These are phyloP conservation scores for Deroptyus accipitrinus DNA, from an alignment of 2,113 vertebrate species.

Conservation along the genomic window DNA sequence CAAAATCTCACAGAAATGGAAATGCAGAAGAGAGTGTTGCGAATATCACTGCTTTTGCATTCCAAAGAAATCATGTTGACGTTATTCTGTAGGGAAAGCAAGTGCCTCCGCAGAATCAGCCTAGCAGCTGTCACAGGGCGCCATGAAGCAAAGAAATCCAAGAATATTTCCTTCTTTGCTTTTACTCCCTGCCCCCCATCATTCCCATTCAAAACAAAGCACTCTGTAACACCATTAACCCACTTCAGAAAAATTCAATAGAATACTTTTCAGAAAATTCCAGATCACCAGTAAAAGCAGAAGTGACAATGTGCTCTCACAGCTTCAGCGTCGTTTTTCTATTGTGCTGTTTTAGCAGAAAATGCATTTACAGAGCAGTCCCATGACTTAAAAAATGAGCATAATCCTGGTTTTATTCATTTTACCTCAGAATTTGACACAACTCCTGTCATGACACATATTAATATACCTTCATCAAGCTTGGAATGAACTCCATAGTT, in stretches of 20 bases:
- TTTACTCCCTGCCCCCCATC: accelerated
- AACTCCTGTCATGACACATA: constrained; percentile 43
- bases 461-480: constrained; percentile 33
- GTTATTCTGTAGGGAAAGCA: not conserved
- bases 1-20: not conserved
- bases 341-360: not conserved
- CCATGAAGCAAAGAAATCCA: not conserved
- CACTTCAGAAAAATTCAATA: not conserved
- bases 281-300: not conserved
- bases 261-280: not conserved
- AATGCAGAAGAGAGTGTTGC: not conserved
- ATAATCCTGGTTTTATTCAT: constrained; percentile 21
- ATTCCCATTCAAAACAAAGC: not conserved
- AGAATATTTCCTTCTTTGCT: not conserved
- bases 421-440: constrained; percentile 25
- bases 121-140: not conserved
- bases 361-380: constrained; percentile 1
- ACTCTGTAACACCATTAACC: not conserved
- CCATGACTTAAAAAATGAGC: not conserved
- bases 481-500: constrained; percentile 9
- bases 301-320: constrained; percentile 17
- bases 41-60: not conserved
- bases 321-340: not conserved
- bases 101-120: not conserved
- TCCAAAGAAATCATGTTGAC: not conserved